Percentiles rank a stretch among this genome's conserved stretches.
These are phyloP conservation scores for Melopsittacus undulatus DNA, from an alignment of 2,797 vertebrate genomes.

Conservation along the genomic window DNA sequence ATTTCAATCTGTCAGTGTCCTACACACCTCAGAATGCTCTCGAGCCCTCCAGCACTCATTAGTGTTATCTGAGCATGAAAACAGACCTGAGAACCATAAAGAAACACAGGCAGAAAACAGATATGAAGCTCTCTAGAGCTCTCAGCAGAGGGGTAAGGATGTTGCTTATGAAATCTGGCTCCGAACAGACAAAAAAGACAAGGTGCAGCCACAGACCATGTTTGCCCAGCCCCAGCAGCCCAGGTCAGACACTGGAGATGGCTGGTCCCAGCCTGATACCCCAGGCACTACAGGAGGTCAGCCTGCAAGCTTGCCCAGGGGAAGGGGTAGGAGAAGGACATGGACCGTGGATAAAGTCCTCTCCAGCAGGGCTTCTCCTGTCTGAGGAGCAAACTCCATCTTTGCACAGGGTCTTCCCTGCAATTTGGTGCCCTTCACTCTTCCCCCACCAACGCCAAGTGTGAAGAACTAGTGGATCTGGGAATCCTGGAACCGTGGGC, in stretches of 20 bases:
- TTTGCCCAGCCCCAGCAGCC: neutral
- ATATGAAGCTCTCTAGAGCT: neutral
- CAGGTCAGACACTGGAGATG: accelerated
- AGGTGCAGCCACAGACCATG: neutral
- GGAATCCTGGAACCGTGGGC: accelerated
- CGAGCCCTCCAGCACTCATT: neutral
- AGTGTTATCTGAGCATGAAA: accelerated
- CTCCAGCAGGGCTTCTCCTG: neutral
- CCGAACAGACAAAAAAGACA: neutral
- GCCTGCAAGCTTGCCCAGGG: neutral
- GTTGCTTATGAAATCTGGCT: neutral
- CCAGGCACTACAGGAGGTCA: neutral
- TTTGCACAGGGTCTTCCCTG: neutral
- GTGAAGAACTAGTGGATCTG: neutral
- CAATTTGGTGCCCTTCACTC: neutral
- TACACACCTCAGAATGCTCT: neutral
- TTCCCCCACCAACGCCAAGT: neutral
- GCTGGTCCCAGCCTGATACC: neutral
- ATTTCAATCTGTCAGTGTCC: neutral
- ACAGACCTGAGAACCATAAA: neutral
- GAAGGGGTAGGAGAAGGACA: neutral
- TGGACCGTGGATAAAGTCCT: neutral
- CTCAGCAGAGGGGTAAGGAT: neutral
- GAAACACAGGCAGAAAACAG: neutral
- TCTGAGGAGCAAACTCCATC: neutral